A percentile compares a stretch with the other conserved stretches of the same genome.
Evolutionary conservation across 2,113 vertebrate species (phyloP).

Genomic region (Athene cunicularia): DNA sequence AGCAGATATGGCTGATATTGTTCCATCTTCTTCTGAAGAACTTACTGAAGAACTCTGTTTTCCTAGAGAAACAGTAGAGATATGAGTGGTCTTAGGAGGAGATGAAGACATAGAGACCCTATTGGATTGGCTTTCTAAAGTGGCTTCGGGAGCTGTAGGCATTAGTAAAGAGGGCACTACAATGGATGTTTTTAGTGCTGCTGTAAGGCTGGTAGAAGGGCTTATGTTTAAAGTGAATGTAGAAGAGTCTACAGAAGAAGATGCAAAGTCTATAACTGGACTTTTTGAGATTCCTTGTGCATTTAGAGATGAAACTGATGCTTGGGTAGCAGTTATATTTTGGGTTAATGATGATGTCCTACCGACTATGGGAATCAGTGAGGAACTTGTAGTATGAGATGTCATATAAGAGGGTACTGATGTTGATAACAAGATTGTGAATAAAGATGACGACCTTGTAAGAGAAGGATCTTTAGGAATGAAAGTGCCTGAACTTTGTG

Average conservation of each 20-base stretch:
- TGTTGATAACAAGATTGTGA: background rate
- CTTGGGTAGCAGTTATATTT: background rate
- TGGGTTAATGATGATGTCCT: background rate
- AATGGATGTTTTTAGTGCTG: background rate
- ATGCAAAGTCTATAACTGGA: background rate
- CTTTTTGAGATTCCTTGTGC: background rate
- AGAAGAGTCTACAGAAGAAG: background rate
- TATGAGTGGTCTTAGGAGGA: background rate
- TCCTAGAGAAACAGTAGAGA: constrained; percentile 47
- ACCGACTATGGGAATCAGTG: background rate
- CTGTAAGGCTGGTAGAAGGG: background rate
- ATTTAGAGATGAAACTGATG: background rate
- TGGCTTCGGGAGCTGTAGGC: background rate
- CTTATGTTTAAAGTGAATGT: background rate
- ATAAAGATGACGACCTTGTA: background rate
- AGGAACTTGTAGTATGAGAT: background rate
- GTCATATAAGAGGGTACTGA: background rate
- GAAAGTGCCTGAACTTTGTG: background rate
- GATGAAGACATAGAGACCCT: background rate
- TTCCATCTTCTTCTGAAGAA: constrained; percentile 40
- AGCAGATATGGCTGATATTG: background rate
- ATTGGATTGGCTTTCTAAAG: background rate
- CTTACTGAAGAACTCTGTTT: constrained; percentile 12
- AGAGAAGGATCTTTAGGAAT: background rate
- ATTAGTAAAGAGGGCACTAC: background rate